Evolutionary conservation across 2,888 invertebrate species (phyloP).

Genomic region (Conops quadrifasciatus): DNA sequence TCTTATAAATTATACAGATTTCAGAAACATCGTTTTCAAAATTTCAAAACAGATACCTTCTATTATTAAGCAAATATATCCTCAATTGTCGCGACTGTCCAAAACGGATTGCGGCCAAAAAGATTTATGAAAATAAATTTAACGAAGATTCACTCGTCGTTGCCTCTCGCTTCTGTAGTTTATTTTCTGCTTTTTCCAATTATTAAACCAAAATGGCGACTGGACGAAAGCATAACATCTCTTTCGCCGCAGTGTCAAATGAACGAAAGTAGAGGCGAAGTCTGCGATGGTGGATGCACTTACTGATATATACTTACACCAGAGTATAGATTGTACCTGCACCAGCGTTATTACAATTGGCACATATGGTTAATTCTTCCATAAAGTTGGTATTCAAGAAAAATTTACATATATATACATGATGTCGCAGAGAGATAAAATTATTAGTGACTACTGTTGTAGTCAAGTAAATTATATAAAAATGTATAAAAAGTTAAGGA

Average conservation of each 20-base stretch:
- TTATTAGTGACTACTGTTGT: too few relatives aligned
- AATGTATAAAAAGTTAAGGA: too few relatives aligned
- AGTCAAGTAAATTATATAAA: too few relatives aligned
- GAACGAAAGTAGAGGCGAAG: conserved; percentile 7
- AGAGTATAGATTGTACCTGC: too few relatives aligned
- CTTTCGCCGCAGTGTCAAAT: conserved; percentile 7
- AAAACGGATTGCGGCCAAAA: conserved; percentile 24
- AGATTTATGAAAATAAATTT: conserved; percentile 25
- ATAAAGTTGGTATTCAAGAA: too few relatives aligned
- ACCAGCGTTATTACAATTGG: too few relatives aligned
- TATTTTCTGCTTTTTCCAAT: conserved; percentile 34
- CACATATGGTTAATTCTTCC: background rate
- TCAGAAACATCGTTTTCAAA: background rate
- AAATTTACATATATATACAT: too few relatives aligned
- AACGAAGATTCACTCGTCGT: conserved; percentile 25
- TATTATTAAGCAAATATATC: conserved; percentile 17
- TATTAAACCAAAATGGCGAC: conserved; percentile 39
- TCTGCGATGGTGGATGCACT: conserved; percentile 20
- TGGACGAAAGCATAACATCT: conserved; percentile 1
- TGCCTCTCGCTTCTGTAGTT: conserved; percentile 16
- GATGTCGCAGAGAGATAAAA: too few relatives aligned
- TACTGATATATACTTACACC: background rate
- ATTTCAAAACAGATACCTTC: background rate
- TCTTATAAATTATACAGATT: background rate
- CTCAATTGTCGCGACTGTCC: conserved; percentile 17